These are phyloP conservation scores for Hestina assimilis DNA, from an alignment of 1,140 invertebrate genomes.

Conservation along the genomic window DNA sequence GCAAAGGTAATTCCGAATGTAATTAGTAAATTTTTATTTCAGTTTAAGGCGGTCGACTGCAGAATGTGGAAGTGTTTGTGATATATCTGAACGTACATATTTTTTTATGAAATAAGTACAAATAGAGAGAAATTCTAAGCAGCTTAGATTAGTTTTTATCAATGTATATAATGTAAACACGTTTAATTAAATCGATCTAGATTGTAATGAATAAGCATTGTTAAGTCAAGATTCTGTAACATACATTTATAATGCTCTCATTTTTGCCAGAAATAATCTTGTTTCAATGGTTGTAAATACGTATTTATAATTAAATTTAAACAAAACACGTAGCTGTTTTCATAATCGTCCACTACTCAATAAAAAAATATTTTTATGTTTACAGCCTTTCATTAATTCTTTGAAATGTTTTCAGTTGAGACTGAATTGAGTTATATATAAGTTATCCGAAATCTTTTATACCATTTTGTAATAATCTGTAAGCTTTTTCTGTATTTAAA, in stretches of 20 bases:
- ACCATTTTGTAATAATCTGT: too few species aligned
- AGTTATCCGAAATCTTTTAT: too few species aligned
- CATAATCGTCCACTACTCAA: neutral
- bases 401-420: too few species aligned
- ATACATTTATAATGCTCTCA: conserved; percentile 4
- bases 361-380: too few species aligned
- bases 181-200: conserved; percentile 12
- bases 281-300: conserved; percentile 9
- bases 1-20: neutral
- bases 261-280: conserved; percentile 1
- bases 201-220: conserved; percentile 16
- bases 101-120: conserved; percentile 76
- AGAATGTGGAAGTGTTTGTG: conserved; percentile 51
- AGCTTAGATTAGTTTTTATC: conserved; percentile 43
- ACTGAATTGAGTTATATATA: too few species aligned
- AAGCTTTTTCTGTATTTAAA: too few species aligned
- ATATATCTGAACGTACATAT: conserved; percentile 73
- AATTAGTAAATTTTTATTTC: conserved; percentile 41
- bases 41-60: conserved; percentile 67
- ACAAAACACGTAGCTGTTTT: neutral
- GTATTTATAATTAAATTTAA: neutral
- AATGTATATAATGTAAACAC: conserved; percentile 40
- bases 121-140: conserved; percentile 53
- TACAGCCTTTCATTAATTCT: too few species aligned
- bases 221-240: conserved; percentile 16